phyloP scores from a whole-genome alignment of 2,113 vertebrate species.

The Daubentonia madagascariensis region DNA sequence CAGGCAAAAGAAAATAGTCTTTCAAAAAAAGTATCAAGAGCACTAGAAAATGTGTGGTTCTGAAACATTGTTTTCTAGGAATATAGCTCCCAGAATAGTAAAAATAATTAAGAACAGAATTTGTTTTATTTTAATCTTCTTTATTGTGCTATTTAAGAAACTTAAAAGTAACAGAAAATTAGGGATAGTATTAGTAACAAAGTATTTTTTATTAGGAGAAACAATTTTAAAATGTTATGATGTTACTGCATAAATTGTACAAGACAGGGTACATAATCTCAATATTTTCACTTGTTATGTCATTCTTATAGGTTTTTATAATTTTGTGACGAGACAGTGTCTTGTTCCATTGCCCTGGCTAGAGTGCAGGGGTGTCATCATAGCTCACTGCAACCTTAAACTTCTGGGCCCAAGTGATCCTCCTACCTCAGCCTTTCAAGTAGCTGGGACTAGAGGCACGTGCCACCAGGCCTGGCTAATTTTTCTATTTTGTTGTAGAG shows the following conservation, averaged over 20 bases:
- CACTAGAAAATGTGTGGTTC: not conserved
- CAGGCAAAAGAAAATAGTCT: not conserved
- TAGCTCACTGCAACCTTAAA: too few relatives aligned
- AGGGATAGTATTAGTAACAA: constrained; percentile 1
- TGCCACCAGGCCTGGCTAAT: too few relatives aligned
- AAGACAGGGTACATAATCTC: not conserved
- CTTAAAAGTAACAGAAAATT: constrained; percentile 46
- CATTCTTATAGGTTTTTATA: not conserved
- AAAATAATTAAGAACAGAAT: constrained; percentile 68
- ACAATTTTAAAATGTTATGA: not conserved
- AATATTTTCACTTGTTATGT: not conserved
- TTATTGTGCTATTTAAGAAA: constrained; percentile 45
- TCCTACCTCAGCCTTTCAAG: too few relatives aligned
- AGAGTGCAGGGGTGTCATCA: too few relatives aligned
- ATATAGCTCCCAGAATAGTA: constrained; percentile 21
- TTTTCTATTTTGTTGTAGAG: too few relatives aligned
- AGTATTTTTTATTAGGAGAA: constrained; percentile 43
- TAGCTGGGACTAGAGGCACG: too few relatives aligned
- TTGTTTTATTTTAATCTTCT: constrained; percentile 49
- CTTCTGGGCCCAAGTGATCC: too few relatives aligned
- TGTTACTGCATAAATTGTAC: not conserved
- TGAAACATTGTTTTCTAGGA: constrained; percentile 40
- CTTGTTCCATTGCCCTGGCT: too few relatives aligned
- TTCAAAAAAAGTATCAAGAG: not conserved
- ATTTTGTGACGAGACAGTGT: not conserved